Evolutionary conservation across 2,113 vertebrate genomes (phyloP).

Genomic region (Scophthalmus maximus): DNA sequence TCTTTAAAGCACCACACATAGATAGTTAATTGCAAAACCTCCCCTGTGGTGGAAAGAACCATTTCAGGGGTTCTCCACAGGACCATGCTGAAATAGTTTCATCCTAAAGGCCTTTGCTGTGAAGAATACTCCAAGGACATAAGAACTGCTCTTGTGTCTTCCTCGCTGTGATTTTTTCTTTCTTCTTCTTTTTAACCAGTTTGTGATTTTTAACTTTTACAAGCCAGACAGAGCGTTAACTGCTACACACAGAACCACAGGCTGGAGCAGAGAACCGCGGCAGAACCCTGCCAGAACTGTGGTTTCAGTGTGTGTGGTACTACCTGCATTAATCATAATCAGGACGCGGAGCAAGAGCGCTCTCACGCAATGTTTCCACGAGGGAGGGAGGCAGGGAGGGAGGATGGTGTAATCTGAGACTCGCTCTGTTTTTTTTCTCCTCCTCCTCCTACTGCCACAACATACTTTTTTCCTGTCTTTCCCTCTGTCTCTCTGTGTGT

Average conservation of each 20-base stretch:
- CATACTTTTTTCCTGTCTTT: slow-evolving; percentile 75
- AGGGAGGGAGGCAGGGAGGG: slow-evolving; percentile 73
- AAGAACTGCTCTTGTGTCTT: not conserved
- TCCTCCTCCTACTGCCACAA: slow-evolving; percentile 68
- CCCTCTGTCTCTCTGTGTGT: slow-evolving; percentile 63
- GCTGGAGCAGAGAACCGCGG: slow-evolving; percentile 27
- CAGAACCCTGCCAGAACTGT: slow-evolving; percentile 66
- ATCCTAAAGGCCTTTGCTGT: not conserved
- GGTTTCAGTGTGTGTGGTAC: slow-evolving; percentile 69
- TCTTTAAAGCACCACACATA: not conserved
- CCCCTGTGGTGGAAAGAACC: not conserved
- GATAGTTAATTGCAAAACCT: not conserved
- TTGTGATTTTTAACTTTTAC: slow-evolving; percentile 53
- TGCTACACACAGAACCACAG: slow-evolving; percentile 50
- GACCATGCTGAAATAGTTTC: not conserved
- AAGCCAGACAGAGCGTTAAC: slow-evolving; percentile 47
- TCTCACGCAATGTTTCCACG: slow-evolving; percentile 84
- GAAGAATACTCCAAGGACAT: not conserved
- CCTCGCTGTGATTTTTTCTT: slow-evolving; percentile 13
- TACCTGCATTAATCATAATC: slow-evolving; percentile 85
- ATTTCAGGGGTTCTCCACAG: not conserved
- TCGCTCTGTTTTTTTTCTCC: slow-evolving; percentile 61
- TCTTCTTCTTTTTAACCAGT: slow-evolving; percentile 5
- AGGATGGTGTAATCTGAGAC: slow-evolving; percentile 83
- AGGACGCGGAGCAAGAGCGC: slow-evolving; percentile 74